phyloP scores from a whole-genome alignment of 2,113 vertebrate species.

The Gopherus flavomarginatus region DNA sequence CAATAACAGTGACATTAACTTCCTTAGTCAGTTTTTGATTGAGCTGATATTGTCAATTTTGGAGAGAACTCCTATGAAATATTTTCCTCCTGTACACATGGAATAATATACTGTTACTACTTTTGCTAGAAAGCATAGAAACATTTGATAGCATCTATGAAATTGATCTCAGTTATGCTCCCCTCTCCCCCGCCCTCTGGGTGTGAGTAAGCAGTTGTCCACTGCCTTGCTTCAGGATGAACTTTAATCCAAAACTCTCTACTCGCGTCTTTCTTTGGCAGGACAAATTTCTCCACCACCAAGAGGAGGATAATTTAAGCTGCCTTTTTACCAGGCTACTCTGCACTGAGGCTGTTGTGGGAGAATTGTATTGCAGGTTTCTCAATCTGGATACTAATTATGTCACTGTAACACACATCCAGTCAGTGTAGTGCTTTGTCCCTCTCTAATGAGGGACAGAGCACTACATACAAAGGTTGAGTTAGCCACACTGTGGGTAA shows the following conservation, averaged over 20 bases:
- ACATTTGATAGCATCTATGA: background rate
- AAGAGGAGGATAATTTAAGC: accelerated
- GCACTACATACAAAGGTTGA: accelerated
- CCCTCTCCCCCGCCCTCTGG: accelerated
- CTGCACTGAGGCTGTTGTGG: accelerated
- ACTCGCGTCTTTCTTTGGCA: accelerated
- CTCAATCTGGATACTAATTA: accelerated
- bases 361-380: background rate
- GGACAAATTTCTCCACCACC: background rate
- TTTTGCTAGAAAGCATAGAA: accelerated
- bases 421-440: background rate
- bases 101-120: background rate
- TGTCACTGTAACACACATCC: accelerated
- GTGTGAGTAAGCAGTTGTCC: accelerated
- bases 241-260: background rate
- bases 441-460: accelerated
- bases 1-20: background rate
- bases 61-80: background rate
- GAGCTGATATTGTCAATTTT: accelerated
- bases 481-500: accelerated
- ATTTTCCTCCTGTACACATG: background rate
- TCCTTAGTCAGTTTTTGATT: background rate
- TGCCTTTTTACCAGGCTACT: background rate
- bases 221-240: background rate
- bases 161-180: accelerated